Evolutionary conservation across 2,888 invertebrate genomes (phyloP), one percentile per base, ranked within the genome.

Genomic region (Micoletzkya japonica): DNA sequence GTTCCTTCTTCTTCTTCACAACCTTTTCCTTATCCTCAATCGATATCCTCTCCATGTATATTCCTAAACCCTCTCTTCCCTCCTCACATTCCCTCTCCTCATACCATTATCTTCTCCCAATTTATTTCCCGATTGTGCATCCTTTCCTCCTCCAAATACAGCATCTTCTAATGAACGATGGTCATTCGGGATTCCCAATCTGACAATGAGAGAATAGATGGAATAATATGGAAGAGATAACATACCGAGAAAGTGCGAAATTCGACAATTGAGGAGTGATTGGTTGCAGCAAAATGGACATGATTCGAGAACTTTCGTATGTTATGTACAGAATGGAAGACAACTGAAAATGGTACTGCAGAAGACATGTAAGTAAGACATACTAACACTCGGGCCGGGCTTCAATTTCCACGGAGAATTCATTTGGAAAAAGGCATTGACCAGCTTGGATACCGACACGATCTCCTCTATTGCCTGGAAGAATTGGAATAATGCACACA

Each of bases 391-490:
- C 14, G 88, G 85, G 1, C 79, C 77, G 82, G 92, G 92, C 68
- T 89, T 90, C 72, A 96, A 88, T 77, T 91, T 90, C 97, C 97
- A 98, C 0, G 96, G 96, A 86, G 92, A 91, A 79, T 91, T 89
- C 3, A 90, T 88, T 83, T 95, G 92, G 82, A 97, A 91, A 89
- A 95, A 93, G 73, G 90, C 88, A 88, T 98, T 97, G 26, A 92
- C 91, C 36, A 90, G 87, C 82, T 92, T 91, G 17, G 95, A 87
- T 0, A 90, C 89, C 17, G 89, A 88, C 86, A 95, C 91, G 0
- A 92, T 90, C 0, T 89, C 88, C 85, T 95, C 93, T 0, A 92
- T 90, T 0, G 90, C 93, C 87, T 91, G 91, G 88, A 24, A 49
- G n/a, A n/a, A 50, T 64, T 28, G 34, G 32, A 28, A 17, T 58